phyloP scores from a whole-genome alignment of 2,888 invertebrate genomes.

The Carcina quercana region DNA sequence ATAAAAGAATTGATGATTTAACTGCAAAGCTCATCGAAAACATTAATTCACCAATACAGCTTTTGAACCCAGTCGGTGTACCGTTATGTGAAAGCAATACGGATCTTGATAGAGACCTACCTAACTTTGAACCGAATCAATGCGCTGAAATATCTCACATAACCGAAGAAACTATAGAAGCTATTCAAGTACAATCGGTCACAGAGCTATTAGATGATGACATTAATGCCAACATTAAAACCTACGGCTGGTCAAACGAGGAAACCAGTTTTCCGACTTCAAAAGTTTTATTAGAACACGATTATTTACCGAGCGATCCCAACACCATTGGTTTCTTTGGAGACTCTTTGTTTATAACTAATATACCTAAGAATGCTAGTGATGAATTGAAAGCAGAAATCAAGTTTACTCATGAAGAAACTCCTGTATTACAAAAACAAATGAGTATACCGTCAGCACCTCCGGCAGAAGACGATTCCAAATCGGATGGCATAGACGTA shows the following conservation, averaged over 20 bases:
- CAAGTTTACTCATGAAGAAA: slow-evolving; percentile 39
- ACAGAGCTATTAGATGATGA: slow-evolving; percentile 38
- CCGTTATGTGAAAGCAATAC: slow-evolving; percentile 30
- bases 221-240: slow-evolving; percentile 17
- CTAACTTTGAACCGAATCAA: slow-evolving; percentile 28
- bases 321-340: slow-evolving; percentile 36
- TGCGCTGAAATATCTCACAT: slow-evolving; percentile 45
- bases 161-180: slow-evolving; percentile 50
- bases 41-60: slow-evolving; percentile 52
- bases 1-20: slow-evolving; percentile 38
- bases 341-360: slow-evolving; percentile 35
- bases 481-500: slow-evolving; percentile 57
- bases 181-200: slow-evolving; percentile 46
- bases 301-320: slow-evolving; percentile 25
- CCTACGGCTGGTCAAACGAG: slow-evolving; percentile 41
- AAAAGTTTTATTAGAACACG: slow-evolving; percentile 20
- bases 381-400: slow-evolving; percentile 54
- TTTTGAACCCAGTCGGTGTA: slow-evolving; percentile 52
- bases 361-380: slow-evolving; percentile 43
- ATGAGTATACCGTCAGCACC: slow-evolving; percentile 48
- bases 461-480: slow-evolving; percentile 44
- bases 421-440: slow-evolving; percentile 29
- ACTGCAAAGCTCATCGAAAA: slow-evolving; percentile 58
- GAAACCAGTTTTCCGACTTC: slow-evolving; percentile 14
- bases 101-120: slow-evolving; percentile 15